These are phyloP conservation scores for Crematogaster levior DNA, from an alignment of 2,888 invertebrate species.

Conservation along the genomic window DNA sequence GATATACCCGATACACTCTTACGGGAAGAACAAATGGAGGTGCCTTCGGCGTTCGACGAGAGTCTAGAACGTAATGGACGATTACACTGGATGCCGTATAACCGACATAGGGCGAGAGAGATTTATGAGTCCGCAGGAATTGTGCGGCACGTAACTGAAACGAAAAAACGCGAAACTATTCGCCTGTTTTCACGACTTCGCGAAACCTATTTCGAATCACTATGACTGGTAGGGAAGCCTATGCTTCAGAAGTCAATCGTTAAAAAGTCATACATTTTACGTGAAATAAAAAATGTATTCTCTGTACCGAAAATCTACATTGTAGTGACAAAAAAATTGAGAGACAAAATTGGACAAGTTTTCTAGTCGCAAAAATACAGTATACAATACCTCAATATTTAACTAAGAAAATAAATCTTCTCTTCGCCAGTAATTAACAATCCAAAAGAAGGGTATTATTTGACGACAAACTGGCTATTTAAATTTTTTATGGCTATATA, in stretches of 20 bases:
- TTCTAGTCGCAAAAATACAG: background rate
- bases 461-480: too few species aligned
- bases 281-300: conserved; percentile 7
- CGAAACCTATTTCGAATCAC: conserved; percentile 65
- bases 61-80: conserved; percentile 73
- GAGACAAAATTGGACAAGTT: background rate
- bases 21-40: conserved; percentile 61
- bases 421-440: too few species aligned
- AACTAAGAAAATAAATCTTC: too few species aligned
- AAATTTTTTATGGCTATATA: too few species aligned
- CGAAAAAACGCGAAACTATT: conserved; percentile 69
- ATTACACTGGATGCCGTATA: conserved; percentile 68
- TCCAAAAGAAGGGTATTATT: too few species aligned
- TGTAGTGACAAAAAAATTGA: background rate
- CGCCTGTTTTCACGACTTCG: conserved; percentile 51
- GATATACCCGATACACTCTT: conserved; percentile 62
- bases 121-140: conserved; percentile 77
- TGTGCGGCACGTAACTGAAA: conserved; percentile 69
- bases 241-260: conserved; percentile 9
- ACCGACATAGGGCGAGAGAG: conserved; percentile 62
- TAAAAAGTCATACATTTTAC: conserved; percentile 38
- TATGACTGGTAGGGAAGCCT: conserved; percentile 36
- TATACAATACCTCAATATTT: too few species aligned
- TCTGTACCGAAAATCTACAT: background rate
- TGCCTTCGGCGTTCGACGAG: conserved; percentile 67